Percentiles rank a stretch among this genome's conserved stretches.
These are phyloP conservation scores for Tangara arthus DNA, from an alignment of 2,797 vertebrate species.

Conservation along the genomic window DNA sequence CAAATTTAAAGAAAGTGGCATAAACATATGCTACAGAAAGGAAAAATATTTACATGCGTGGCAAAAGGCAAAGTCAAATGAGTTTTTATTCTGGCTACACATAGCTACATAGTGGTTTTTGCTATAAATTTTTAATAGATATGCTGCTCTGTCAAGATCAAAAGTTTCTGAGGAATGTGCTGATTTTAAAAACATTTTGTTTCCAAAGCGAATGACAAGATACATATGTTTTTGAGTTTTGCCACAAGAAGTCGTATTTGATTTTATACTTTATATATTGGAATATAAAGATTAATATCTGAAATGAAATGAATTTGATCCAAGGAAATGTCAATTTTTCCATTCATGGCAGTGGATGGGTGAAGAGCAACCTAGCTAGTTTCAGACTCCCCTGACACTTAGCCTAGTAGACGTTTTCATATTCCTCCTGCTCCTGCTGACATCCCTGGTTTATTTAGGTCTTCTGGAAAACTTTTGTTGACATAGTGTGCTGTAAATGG, in stretches of 20 bases:
- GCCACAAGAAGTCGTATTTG: neutral
- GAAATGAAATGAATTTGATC: neutral
- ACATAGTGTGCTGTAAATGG: neutral
- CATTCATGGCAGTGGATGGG: neutral
- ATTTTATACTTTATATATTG: neutral
- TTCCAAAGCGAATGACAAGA: neutral
- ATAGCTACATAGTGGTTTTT: neutral
- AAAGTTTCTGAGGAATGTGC: conserved; percentile 5
- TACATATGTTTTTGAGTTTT: neutral
- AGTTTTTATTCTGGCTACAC: neutral
- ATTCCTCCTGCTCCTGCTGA: neutral
- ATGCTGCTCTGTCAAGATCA: conserved; percentile 1
- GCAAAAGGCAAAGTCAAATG: neutral
- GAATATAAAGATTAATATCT: neutral
- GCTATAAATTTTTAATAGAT: neutral
- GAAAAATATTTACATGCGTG: neutral
- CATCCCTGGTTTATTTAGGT: neutral
- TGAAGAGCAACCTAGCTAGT: conserved; percentile 15
- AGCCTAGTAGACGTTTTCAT: neutral
- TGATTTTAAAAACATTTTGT: conserved; percentile 12
- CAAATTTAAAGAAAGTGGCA: conserved; percentile 8
- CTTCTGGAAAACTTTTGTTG: conserved; percentile 8
- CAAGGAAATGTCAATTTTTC: conserved; percentile 42
- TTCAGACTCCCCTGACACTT: neutral
- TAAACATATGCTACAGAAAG: neutral